phyloP scores from a whole-genome alignment of 1,140 invertebrate genomes.

The Hypothenemus hampei region DNA sequence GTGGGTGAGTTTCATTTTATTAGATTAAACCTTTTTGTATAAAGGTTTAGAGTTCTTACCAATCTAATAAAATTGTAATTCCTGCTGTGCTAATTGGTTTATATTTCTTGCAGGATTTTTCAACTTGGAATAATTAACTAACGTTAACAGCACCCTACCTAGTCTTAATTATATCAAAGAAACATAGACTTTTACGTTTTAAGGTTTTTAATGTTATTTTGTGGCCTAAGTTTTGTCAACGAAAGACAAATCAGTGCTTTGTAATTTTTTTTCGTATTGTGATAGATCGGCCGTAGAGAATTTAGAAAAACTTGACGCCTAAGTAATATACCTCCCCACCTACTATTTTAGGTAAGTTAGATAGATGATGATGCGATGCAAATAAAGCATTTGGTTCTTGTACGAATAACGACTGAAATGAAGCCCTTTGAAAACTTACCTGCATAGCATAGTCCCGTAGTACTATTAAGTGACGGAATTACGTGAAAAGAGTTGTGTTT shows the following conservation, averaged over 20 bases:
- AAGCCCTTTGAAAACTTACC: too few species aligned
- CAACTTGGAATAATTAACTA: conserved; percentile 23
- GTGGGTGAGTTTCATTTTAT: conserved; percentile 27
- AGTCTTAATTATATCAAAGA: conserved; percentile 40
- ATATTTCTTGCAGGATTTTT: conserved; percentile 11
- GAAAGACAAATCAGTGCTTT: conserved; percentile 13
- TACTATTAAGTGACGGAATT: too few species aligned
- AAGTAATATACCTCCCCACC: too few species aligned
- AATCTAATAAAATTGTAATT: too few species aligned
- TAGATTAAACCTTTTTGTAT: background rate
- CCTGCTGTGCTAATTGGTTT: too few species aligned
- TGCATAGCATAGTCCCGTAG: too few species aligned
- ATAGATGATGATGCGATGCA: too few species aligned
- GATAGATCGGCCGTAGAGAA: conserved; percentile 21
- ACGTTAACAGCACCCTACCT: conserved; percentile 36
- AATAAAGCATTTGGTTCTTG: too few species aligned
- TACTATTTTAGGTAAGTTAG: too few species aligned
- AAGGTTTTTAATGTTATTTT: conserved; percentile 7
- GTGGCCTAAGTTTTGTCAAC: conserved; percentile 22
- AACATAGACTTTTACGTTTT: conserved; percentile 24
- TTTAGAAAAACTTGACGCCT: conserved; percentile 1
- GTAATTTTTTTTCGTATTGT: conserved; percentile 31
- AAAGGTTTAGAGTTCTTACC: too few species aligned
- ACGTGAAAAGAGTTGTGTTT: too few species aligned
- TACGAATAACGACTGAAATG: too few species aligned